Evolutionary conservation across 2,888 invertebrate species (phyloP).

Genomic region (Galeruca laticollis): DNA sequence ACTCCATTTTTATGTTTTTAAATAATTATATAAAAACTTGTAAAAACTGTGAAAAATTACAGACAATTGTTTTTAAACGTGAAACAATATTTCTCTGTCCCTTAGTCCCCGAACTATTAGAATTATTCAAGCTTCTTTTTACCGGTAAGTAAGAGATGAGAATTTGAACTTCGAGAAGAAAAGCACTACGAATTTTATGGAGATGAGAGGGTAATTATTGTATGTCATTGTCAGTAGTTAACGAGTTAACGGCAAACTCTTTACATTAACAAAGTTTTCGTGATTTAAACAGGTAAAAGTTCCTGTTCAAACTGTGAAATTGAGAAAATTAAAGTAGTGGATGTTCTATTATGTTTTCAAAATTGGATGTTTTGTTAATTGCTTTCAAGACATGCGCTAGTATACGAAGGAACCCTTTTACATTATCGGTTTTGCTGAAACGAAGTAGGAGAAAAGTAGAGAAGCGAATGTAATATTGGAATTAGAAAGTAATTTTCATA

Average conservation of each 20-base stretch:
- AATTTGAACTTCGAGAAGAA: conserved; percentile 32
- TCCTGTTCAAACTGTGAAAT: conserved; percentile 43
- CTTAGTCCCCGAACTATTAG: background rate
- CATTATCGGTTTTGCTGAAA: background rate
- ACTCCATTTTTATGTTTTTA: no score
- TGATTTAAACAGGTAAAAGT: conserved; percentile 47
- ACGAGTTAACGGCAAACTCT: conserved; percentile 49
- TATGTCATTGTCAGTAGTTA: conserved; percentile 56
- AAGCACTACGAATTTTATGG: conserved; percentile 45
- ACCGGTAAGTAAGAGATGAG: conserved; percentile 6
- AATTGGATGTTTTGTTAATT: conserved; percentile 34
- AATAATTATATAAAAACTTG: no score
- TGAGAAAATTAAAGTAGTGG: conserved; percentile 42
- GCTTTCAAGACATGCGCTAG: conserved; percentile 24
- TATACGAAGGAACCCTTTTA: background rate
- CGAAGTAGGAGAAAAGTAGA: background rate
- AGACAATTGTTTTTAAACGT: no score
- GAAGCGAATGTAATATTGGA: no score
- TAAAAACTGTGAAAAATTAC: background rate
- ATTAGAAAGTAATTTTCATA: no score
- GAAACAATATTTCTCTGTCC: background rate
- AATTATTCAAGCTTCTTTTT: background rate
- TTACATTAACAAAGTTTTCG: conserved; percentile 45
- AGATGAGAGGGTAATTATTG: conserved; percentile 54
- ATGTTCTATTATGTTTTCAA: conserved; percentile 36